Percentiles rank a stretch among this genome's conserved stretches.
Evolutionary conservation across 2,888 invertebrate genomes (phyloP).

Genomic region (Agrotis ipsilon): DNA sequence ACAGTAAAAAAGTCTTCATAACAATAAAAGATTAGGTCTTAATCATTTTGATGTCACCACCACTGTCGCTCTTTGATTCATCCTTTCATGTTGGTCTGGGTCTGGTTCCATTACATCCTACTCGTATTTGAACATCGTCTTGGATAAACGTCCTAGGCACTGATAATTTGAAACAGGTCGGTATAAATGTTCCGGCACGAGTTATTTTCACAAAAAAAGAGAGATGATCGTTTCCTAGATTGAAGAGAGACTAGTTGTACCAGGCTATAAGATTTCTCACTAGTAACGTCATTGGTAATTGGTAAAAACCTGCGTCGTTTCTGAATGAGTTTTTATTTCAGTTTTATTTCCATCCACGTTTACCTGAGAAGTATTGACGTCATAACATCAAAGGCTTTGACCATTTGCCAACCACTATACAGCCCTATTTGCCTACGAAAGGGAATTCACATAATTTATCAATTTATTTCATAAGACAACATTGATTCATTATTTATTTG

Average conservation of each 20-base stretch:
- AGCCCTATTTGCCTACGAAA: too few relatives aligned
- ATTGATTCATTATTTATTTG: constrained; percentile 18
- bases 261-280: background rate
- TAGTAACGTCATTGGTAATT: background rate
- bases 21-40: too few relatives aligned
- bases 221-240: background rate
- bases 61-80: too few relatives aligned
- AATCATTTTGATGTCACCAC: too few relatives aligned
- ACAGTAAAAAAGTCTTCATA: too few relatives aligned
- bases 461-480: constrained; percentile 10
- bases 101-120: too few relatives aligned
- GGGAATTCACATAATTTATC: constrained; percentile 23
- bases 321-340: background rate
- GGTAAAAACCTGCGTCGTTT: background rate
- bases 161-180: too few relatives aligned
- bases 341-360: background rate
- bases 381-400: background rate
- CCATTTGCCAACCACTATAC: background rate
- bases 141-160: too few relatives aligned
- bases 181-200: too few relatives aligned
- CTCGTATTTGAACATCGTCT: too few relatives aligned
- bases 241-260: background rate
- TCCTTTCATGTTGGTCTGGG: too few relatives aligned
- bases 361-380: background rate
- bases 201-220: too few relatives aligned